These are phyloP conservation scores for Dexiosoma caninum DNA, from an alignment of 2,888 invertebrate genomes.

Conservation along the genomic window DNA sequence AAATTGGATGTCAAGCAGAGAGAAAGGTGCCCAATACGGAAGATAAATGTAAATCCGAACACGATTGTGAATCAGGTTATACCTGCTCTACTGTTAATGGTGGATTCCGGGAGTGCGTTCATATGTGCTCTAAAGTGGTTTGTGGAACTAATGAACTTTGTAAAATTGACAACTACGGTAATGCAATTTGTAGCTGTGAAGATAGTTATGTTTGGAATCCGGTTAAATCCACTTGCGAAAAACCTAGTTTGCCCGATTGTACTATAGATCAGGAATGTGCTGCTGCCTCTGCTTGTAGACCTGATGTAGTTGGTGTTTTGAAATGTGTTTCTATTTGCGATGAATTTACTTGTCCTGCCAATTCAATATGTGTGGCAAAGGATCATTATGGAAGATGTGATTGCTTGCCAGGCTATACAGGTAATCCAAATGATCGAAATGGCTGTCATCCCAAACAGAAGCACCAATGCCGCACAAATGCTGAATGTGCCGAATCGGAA, in stretches of 20 bases:
- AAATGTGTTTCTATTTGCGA: slow-evolving; percentile 89
- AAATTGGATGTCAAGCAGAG: slow-evolving; percentile 87
- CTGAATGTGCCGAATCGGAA: slow-evolving; percentile 90
- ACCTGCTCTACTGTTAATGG: slow-evolving; percentile 84
- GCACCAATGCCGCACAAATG: slow-evolving; percentile 88
- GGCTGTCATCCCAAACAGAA: slow-evolving; percentile 87
- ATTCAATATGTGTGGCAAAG: slow-evolving; percentile 87
- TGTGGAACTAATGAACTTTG: slow-evolving; percentile 91
- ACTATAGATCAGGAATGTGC: slow-evolving; percentile 84
- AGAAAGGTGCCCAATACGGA: slow-evolving; percentile 80
- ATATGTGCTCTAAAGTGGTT: slow-evolving; percentile 88
- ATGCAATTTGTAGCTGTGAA: slow-evolving; percentile 88
- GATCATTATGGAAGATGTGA: slow-evolving; percentile 88
- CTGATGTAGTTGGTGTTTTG: slow-evolving; percentile 90
- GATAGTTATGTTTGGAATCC: slow-evolving; percentile 91
- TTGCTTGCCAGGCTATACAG: slow-evolving; percentile 89
- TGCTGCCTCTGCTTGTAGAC: slow-evolving; percentile 84
- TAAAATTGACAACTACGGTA: slow-evolving; percentile 82
- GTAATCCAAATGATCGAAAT: slow-evolving; percentile 92
- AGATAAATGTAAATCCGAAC: slow-evolving; percentile 83
- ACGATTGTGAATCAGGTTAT: slow-evolving; percentile 85
- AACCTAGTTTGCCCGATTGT: slow-evolving; percentile 92
- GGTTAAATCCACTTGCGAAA: slow-evolving; percentile 87
- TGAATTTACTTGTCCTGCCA: slow-evolving; percentile 89
- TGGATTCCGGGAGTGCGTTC: slow-evolving; percentile 84